phyloP scores from a whole-genome alignment of 2,113 vertebrate species.

The Columba livia region DNA sequence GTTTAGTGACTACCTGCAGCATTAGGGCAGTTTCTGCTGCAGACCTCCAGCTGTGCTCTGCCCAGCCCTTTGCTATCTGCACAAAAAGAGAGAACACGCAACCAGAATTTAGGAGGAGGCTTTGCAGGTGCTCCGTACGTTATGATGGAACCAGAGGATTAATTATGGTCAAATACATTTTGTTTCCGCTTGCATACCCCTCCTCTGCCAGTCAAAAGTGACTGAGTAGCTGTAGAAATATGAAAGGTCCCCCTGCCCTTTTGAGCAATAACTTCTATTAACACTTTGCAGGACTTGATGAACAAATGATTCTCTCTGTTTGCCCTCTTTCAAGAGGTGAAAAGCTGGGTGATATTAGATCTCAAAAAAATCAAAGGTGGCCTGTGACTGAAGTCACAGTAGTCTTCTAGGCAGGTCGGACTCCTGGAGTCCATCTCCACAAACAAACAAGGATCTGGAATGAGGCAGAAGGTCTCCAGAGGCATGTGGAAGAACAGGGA shows the following conservation, averaged over 20 bases:
- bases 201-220: background rate
- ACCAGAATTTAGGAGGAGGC: background rate
- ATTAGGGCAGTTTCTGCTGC: rapidly evolving
- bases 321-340: background rate
- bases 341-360: background rate
- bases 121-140: background rate
- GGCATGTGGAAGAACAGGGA: background rate
- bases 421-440: background rate
- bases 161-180: background rate
- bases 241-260: background rate
- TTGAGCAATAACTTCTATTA: background rate
- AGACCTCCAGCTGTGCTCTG: background rate
- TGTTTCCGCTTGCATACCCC: background rate
- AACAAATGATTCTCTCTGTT: background rate
- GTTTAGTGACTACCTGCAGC: background rate
- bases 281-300: background rate
- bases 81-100: background rate
- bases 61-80: background rate
- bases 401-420: background rate
- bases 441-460: background rate
- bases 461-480: background rate
- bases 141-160: background rate
- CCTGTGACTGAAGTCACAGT: background rate
- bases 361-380: background rate
- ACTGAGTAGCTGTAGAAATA: rapidly evolving